Base-by-base conservation (phyloP, 2,797 vertebrate genomes). In the Diplodus sargus region DNA sequence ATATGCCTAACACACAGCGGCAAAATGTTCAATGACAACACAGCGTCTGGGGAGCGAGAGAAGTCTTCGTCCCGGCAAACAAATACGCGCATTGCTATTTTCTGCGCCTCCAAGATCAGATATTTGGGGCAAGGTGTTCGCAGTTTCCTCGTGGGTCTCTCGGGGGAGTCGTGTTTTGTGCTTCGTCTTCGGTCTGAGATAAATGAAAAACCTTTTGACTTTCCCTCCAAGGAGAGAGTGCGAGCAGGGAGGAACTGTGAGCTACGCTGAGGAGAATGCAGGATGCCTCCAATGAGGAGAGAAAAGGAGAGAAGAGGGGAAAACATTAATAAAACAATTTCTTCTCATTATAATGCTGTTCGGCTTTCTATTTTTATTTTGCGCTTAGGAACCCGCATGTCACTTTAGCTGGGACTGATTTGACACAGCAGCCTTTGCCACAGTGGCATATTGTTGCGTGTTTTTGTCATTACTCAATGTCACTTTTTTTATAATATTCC, bases 121-220 rank as follows among this genome's bases (percentile, higher is more conserved):
- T 95, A 95, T 95, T 94, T 95, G 91, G 94, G 94, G 92, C 94
- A 93, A 94, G 93, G 94, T 95, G 94, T 95, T 94, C 82, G 85
- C 88, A 84, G 90, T 89, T 93, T 94, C 93, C 93, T 93, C 68
- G 67, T 92, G 92, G 92, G 89, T 91, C 81, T 92, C 93, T 92
- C 92, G 4, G 71, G 93, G 93, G 94, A 95, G 74, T 85, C 23
- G 23, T 90, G 90, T 92, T 93, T 90, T 86, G 87, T 87, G 92
- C 89, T 94, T 93, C 85, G 82, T 93, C 91, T 93, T 90, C 90
- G 72, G 90, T 92, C 79, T 86, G 90, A 93, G 93, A 93, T 93
- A 94, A 95, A 95, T 94, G 91, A 93, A 94, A 93, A 94, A 93
- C 89, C 91, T 92, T 92, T 93, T 93, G 93, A 93, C 92, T 93